A percentile compares a stretch with the other conserved stretches of the same genome.
These are phyloP conservation scores for Apis mellifera DNA, from an alignment of 1,140 invertebrate species.

Conservation along the genomic window DNA sequence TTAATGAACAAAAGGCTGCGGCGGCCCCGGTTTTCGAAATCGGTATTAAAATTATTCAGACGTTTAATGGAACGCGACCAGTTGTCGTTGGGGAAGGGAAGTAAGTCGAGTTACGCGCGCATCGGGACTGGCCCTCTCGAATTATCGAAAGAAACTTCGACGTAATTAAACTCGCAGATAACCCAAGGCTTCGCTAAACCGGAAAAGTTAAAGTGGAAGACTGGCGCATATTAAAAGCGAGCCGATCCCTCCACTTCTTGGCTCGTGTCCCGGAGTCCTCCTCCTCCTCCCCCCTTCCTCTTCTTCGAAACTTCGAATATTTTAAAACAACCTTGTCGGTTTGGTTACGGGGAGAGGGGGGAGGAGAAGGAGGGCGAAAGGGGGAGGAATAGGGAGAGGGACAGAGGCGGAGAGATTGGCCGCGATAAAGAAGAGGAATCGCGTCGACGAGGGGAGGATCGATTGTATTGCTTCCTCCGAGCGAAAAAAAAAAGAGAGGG, in stretches of 20 bases:
- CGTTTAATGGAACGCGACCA: conserved; percentile 50
- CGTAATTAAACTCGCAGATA: conserved; percentile 78
- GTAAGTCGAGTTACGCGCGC: conserved; percentile 56
- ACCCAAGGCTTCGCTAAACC: conserved; percentile 70
- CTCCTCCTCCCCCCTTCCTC: too few relatives aligned
- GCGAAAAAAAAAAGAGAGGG: not conserved
- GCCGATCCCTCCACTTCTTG: conserved; percentile 46
- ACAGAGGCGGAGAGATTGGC: not conserved
- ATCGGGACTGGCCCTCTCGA: conserved; percentile 69
- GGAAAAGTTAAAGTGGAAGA: conserved; percentile 76
- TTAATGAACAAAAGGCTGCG: too few relatives aligned
- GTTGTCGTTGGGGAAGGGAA: conserved; percentile 49
- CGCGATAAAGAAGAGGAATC: conserved; percentile 12
- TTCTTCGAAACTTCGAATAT: conserved; percentile 58
- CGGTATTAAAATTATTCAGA: conserved; percentile 60
- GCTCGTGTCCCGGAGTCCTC: conserved; percentile 20
- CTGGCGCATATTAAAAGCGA: conserved; percentile 70
- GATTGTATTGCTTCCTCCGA: conserved; percentile 13
- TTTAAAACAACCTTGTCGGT: conserved; percentile 56
- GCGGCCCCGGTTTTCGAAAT: not conserved
- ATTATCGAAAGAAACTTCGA: conserved; percentile 77
- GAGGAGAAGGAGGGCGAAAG: not conserved
- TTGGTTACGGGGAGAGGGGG: conserved; percentile 12
- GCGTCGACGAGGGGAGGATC: conserved; percentile 3
- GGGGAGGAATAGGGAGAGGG: not conserved